A percentile compares a stretch with the other conserved stretches of the same genome.
Conservation (phyloP, 2,113 vertebrate species). For the Meriones unguiculatus region DNA sequence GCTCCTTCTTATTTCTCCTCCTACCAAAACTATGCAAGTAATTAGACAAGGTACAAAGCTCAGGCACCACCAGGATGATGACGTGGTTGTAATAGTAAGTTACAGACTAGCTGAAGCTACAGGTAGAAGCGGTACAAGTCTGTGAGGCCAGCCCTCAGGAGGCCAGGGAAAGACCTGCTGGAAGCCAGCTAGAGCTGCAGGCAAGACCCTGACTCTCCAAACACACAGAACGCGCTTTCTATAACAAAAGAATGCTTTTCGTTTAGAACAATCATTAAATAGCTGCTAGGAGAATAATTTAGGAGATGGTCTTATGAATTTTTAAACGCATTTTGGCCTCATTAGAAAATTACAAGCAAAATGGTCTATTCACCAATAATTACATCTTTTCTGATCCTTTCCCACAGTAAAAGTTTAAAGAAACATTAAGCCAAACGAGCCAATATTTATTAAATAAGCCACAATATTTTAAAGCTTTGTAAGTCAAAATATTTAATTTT, state of each 20-base stretch:
- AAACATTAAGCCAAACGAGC: conserved; percentile 62
- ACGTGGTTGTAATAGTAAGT: background rate
- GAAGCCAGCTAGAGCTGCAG: too few relatives aligned
- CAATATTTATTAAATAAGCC: conserved; percentile 56
- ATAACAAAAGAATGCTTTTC: conserved; percentile 56
- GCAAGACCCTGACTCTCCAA: background rate
- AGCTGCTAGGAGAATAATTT: conserved; percentile 36
- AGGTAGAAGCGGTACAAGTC: background rate
- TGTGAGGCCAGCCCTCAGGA: background rate
- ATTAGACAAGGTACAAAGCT: conserved; percentile 25
- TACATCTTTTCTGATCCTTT: conserved; percentile 43
- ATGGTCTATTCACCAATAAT: conserved; percentile 20
- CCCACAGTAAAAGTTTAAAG: conserved; percentile 60
- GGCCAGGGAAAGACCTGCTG: background rate
- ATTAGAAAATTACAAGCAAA: conserved; percentile 57
- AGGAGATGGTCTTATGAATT: background rate
- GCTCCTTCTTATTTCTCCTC: background rate
- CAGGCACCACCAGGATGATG: background rate
- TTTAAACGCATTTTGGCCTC: conserved; percentile 47
- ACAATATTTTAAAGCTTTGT: conserved; percentile 60
- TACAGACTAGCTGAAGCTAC: background rate
- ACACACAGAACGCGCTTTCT: background rate
- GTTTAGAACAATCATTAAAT: conserved; percentile 53
- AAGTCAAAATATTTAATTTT: conserved; percentile 59
- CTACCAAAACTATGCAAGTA: background rate